Conservation (phyloP, 1,140 invertebrate genomes). For the Drosophila pachea region DNA sequence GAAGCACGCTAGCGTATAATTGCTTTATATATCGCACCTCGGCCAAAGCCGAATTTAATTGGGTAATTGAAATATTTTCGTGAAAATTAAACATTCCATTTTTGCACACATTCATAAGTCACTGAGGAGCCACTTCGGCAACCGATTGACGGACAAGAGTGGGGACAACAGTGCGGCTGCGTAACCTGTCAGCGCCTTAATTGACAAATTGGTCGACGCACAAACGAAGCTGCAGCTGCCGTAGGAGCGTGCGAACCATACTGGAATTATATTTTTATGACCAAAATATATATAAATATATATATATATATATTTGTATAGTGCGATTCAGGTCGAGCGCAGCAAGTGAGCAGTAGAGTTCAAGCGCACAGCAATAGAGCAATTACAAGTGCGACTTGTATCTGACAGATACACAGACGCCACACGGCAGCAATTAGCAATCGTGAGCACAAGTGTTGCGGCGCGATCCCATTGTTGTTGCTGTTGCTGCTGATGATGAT, state of each 20-base stretch:
- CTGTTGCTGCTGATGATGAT: slow-evolving; percentile 37
- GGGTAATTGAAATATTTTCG: slow-evolving; percentile 67
- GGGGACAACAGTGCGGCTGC: slow-evolving; percentile 54
- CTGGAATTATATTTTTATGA: slow-evolving; percentile 16
- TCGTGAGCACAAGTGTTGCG: slow-evolving; percentile 40
- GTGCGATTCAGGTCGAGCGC: slow-evolving; percentile 4
- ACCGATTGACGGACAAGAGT: slow-evolving; percentile 31
- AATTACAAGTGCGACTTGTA: slow-evolving; percentile 37
- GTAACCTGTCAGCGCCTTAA: slow-evolving; percentile 62
- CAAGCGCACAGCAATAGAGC: slow-evolving; percentile 31
- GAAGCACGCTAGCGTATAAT: slow-evolving; percentile 10
- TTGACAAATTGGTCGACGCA: slow-evolving; percentile 62
- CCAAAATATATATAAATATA: too few relatives aligned
- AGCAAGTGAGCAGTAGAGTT: slow-evolving; percentile 28
- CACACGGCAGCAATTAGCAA: slow-evolving; percentile 70
- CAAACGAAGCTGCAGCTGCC: too few relatives aligned
- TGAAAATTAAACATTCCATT: slow-evolving; percentile 63
- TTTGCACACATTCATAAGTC: slow-evolving; percentile 53
- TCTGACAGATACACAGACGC: slow-evolving; percentile 53
- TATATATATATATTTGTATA: slow-evolving; percentile 1
- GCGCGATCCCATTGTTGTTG: neutral
- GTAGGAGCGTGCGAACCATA: slow-evolving; percentile 58
- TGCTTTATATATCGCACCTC: slow-evolving; percentile 65
- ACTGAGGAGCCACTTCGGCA: slow-evolving; percentile 51
- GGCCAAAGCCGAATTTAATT: slow-evolving; percentile 60